Conservation (phyloP, 2,888 invertebrate genomes). For the Scaptomyza flava region DNA sequence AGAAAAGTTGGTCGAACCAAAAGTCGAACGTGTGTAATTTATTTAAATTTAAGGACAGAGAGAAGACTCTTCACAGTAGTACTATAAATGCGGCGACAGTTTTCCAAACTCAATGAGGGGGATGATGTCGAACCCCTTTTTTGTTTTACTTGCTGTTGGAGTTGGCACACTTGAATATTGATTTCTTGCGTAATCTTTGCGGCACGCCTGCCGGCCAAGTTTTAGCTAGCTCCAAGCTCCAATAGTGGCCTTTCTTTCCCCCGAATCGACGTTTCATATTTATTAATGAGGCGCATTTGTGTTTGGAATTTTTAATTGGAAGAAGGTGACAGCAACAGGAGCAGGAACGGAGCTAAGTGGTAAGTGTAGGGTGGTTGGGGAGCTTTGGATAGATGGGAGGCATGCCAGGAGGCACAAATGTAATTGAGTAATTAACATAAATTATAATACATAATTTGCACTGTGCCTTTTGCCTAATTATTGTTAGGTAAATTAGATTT, state of each 20-base stretch:
- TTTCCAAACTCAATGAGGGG: conserved; percentile 17
- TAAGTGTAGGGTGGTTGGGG: conserved; percentile 7
- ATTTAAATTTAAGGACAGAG: conserved; percentile 68
- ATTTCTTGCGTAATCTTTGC: conserved; percentile 77
- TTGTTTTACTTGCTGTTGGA: not conserved
- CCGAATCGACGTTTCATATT: conserved; percentile 80
- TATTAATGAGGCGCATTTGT: conserved; percentile 80
- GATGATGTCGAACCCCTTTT: conserved; percentile 55
- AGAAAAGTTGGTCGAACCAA: conserved; percentile 48
- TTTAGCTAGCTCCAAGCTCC: conserved; percentile 3
- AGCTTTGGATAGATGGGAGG: conserved; percentile 3
- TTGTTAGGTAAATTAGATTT: conserved; percentile 77
- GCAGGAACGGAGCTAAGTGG: not conserved
- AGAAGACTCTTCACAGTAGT: conserved; percentile 20
- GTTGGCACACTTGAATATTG: conserved; percentile 72
- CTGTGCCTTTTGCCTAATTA: conserved; percentile 68
- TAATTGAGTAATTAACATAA: conserved; percentile 83
- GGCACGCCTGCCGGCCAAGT: conserved; percentile 49
- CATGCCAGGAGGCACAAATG: conserved; percentile 66
- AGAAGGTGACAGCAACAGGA: conserved; percentile 37
- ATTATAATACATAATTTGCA: conserved; percentile 80
- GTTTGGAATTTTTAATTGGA: conserved; percentile 81
- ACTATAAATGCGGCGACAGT: conserved; percentile 27
- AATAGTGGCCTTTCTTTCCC: conserved; percentile 58
- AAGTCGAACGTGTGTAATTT: conserved; percentile 79